These are phyloP conservation scores for Neolamprologus brichardi DNA, from an alignment of 2,113 vertebrate species.

Conservation along the genomic window DNA sequence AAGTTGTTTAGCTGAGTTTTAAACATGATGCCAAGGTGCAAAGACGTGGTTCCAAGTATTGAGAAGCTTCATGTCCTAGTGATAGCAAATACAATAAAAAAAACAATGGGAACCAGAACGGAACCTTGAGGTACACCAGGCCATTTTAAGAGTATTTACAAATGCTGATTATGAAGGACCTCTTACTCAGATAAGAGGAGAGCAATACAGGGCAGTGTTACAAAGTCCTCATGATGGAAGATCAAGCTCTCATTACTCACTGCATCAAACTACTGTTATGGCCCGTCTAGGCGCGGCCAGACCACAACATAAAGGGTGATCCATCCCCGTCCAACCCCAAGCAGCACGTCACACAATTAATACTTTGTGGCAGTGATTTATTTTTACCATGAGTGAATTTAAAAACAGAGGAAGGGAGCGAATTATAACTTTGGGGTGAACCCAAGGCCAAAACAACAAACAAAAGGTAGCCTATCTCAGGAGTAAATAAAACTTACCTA, in stretches of 20 bases:
- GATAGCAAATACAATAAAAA: background rate
- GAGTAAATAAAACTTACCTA: background rate
- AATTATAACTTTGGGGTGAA: background rate
- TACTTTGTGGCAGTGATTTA: accelerated
- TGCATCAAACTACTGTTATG: background rate
- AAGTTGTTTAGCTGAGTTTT: background rate
- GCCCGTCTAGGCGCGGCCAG: accelerated
- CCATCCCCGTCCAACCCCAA: background rate
- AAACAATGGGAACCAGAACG: background rate
- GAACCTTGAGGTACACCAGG: background rate
- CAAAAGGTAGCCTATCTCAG: background rate
- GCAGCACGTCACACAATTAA: background rate
- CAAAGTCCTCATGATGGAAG: background rate
- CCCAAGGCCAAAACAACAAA: background rate
- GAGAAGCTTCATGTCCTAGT: background rate
- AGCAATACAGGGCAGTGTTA: background rate
- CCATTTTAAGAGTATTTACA: accelerated
- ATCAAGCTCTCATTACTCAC: background rate
- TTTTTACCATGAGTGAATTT: background rate
- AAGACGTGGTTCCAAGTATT: accelerated
- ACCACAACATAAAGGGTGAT: background rate
- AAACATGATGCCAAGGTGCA: background rate
- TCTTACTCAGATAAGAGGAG: background rate
- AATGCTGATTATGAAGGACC: background rate
- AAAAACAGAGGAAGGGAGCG: background rate